Evolutionary conservation across 2,888 invertebrate species (phyloP), one percentile per base, ranked within the genome.

Genomic region (Athrips mouffetella): DNA sequence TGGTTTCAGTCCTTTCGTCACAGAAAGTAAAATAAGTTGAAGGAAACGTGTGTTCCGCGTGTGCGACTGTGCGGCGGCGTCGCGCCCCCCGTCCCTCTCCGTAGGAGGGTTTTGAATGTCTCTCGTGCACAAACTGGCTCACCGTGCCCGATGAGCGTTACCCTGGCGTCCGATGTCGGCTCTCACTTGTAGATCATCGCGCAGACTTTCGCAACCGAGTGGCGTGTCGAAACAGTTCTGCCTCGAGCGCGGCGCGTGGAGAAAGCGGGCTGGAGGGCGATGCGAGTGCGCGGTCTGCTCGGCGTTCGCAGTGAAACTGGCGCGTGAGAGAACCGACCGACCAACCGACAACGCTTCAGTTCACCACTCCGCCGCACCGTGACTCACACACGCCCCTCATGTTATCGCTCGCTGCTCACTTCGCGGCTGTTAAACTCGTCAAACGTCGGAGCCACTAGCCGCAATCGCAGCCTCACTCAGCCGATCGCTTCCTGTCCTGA

Each of bases 131-230:
- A 73, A 84, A 83, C 70, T 80, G 76, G 87, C 87, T 80, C 87
- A 87, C 87, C 86, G 80, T 73, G 76, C 68, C 74, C 81, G 87
- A 85, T 85, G 86, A 88, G 87, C 87, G 81, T 78, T 83, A 84
- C 80, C 78, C 80, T 76, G 78, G 70, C 79, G 80, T 78, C 71
- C 67, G 70, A 73, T 76, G 75, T 68, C 73, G 72, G 79, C 85
- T 86, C 88, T 87, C 87, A 88, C 87, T 88, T 88, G 78, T 87
- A 86, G 85, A 87, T 87, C 88, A 88, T 88, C 85, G 86, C 87
- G 87, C 76, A 79, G 69, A 87, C 87, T 87, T 86, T 87, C 87
- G 87, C 80, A 87, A 88, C 71, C 82, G 77, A 80, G 67, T 70
- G 70, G 73, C 75, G 85, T 87, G 82, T 82, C 78, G 84, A 86